Base-by-base conservation (phyloP, 2,113 vertebrate species). In the Hemibagrus wyckioides region DNA sequence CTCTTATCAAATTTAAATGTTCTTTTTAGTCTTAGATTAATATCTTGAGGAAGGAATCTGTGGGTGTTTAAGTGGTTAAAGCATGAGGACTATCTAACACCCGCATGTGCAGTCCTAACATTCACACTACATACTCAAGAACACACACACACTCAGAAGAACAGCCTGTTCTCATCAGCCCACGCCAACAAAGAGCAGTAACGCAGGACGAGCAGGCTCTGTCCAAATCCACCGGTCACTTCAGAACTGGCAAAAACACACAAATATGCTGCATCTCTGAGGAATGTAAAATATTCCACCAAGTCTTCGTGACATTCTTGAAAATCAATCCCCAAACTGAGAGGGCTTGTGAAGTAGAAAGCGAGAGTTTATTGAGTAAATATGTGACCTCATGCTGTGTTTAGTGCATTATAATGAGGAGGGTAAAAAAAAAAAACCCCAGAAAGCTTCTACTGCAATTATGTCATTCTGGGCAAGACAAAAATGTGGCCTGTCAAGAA, bases 271-370 rank as follows among this genome's bases (percentile, higher is more conserved):
- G 15, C 30, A 75, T 82, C 86, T 76, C 82, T 10, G 79, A 92
- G 91, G 91, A 92, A 94, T 92, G 90, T 84, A 82, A 92, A 92
- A 77, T 90, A 94, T 94, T 94, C 90, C 88, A 91, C 89, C 93
- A 91, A 88, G 87, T 84, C 86, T 89, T 92, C 94, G 93, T 91
- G 90, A 94, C 92, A 94, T 94, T 94, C 92, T 92, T 88, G 63
- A 69, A 91, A 69, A 63, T 57, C 71, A 81, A 76, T 61, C 85
- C 73, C 85, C 65, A 88, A 85, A 86, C 52, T 28, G 85, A 90
- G 91, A 86, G 79, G 88, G 6, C 86, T 86, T 90, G 89, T 52
- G 83, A 54, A 89, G 54, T 25, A 91, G 86, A 90, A 92, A 89
- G 41, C 71, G 87, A 87, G 92, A 88, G 90, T 91, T 89, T 0